Percentiles rank a stretch among this genome's conserved stretches.
These are phyloP conservation scores for Fundulus diaphanus DNA, from an alignment of 2,797 vertebrate genomes.

Conservation along the genomic window DNA sequence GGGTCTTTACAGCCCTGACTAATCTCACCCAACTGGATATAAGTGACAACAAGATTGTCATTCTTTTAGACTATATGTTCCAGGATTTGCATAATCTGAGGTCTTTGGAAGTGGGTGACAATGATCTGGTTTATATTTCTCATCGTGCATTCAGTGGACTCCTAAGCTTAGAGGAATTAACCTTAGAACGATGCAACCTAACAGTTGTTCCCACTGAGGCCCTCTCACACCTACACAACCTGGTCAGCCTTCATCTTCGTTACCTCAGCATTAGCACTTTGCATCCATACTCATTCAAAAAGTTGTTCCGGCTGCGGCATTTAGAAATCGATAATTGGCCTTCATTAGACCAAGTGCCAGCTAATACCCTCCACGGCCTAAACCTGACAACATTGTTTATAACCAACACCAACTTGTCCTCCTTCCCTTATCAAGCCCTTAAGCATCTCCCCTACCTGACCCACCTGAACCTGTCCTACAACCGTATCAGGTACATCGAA, in stretches of 20 bases:
- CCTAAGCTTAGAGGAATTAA: slow-evolving; percentile 92
- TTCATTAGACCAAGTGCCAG: slow-evolving; percentile 89
- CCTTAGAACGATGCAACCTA: slow-evolving; percentile 96
- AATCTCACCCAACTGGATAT: slow-evolving; percentile 97
- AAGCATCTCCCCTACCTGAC: slow-evolving; percentile 93
- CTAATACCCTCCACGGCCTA: slow-evolving; percentile 93
- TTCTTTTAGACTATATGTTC: slow-evolving; percentile 98
- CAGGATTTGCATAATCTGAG: slow-evolving; percentile 97
- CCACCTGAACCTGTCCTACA: slow-evolving; percentile 95
- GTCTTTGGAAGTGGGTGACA: slow-evolving; percentile 96
- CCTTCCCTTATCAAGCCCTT: slow-evolving; percentile 92
- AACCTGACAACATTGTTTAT: slow-evolving; percentile 94
- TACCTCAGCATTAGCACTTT: slow-evolving; percentile 94
- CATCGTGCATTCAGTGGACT: slow-evolving; percentile 97
- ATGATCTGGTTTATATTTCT: slow-evolving; percentile 98
- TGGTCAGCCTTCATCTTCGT: slow-evolving; percentile 92
- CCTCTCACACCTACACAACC: slow-evolving; percentile 94
- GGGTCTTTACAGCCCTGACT: slow-evolving; percentile 93
- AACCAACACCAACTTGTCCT: slow-evolving; percentile 94
- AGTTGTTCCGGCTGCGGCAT: slow-evolving; percentile 91
- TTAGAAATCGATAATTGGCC: slow-evolving; percentile 96
- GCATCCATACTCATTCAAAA: slow-evolving; percentile 95
- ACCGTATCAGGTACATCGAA: slow-evolving; percentile 92
- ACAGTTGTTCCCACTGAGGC: slow-evolving; percentile 97
- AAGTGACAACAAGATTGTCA: slow-evolving; percentile 99